These are phyloP conservation scores for Ectemnius cavifrons DNA, from an alignment of 2,888 invertebrate species.

Conservation along the genomic window DNA sequence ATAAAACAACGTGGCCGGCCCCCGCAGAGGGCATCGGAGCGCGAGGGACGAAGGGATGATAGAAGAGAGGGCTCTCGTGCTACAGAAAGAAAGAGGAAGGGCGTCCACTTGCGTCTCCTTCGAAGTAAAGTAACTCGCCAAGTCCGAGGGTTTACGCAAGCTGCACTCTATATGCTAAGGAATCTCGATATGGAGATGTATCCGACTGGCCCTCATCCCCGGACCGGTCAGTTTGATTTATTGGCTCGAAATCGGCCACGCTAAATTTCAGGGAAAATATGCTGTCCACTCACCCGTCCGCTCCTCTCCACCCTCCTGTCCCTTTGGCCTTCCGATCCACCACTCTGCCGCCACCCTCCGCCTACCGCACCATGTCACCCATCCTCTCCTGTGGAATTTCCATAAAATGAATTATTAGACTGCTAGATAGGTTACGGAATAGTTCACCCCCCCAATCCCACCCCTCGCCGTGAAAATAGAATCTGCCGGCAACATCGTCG, in stretches of 20 bases:
- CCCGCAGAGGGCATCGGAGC: slow-evolving; percentile 36
- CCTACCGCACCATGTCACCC: neutral
- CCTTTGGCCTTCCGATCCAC: slow-evolving; percentile 23
- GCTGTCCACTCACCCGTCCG: slow-evolving; percentile 55
- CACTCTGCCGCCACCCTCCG: slow-evolving; percentile 9
- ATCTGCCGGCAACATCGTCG: no score
- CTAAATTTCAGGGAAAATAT: slow-evolving; percentile 77
- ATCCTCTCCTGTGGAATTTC: slow-evolving; percentile 58
- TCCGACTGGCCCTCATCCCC: slow-evolving; percentile 52
- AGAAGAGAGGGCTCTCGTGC: slow-evolving; percentile 26
- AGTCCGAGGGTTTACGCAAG: slow-evolving; percentile 67
- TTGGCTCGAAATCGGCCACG: slow-evolving; percentile 72
- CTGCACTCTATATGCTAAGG: slow-evolving; percentile 74
- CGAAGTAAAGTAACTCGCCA: slow-evolving; percentile 46
- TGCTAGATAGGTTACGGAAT: slow-evolving; percentile 40
- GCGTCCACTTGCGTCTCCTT: slow-evolving; percentile 37
- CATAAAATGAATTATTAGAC: slow-evolving; percentile 74
- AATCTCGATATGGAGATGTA: slow-evolving; percentile 68
- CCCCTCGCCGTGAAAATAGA: no score
- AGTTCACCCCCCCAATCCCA: slow-evolving; percentile 20
- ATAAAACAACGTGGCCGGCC: slow-evolving; percentile 50
- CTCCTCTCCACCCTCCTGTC: slow-evolving; percentile 31
- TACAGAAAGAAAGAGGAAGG: slow-evolving; percentile 17
- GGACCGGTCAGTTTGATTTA: slow-evolving; percentile 76
- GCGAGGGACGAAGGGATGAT: neutral